Evolutionary conservation across 64 coral and sea anemone genomes (phyloP), one percentile per base, ranked within the genome.

Genomic region (Astreopora myriophthalma): DNA sequence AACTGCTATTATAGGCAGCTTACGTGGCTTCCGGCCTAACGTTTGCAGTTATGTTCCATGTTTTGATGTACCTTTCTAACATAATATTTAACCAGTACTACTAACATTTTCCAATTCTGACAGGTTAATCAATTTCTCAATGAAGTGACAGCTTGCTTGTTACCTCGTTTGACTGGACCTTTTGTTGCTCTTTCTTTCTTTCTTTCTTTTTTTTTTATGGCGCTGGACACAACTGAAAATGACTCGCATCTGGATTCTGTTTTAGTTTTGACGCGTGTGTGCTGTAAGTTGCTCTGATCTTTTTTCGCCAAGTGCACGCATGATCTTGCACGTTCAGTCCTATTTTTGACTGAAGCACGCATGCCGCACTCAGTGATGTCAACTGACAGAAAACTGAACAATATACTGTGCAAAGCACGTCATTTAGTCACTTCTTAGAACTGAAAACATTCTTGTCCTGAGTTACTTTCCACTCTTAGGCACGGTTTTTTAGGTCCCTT

Each of bases 171-270:
- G 57, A 83, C 55, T 61, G 34, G 31, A 64, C 26, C 32, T 63
- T 83, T 83, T 83, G 34, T 60, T 83, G 27, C 79, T 38, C 29
- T 83, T 63, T 83, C 19, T 73, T 22, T n/a, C n/a, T n/a, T n/a
- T n/a, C n/a, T n/a, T n/a, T n/a, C n/a, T n/a, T n/a, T n/a, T n/a
- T 64, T 55, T 34, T 78, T 51, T 28, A 78, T 25, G 33, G 13
- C n/a, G 58, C 79, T 63, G 79, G n/a, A 35, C 29, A n/a, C 12
- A 19, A 61, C 33, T 34, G 49, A 83, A 65, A 46, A 36, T 37
- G 8, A 34, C 34, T 63, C 17, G 24, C 79, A 37, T 31, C 31
- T 83, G 79, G 58, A 83, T 25, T 83, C 6, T 38, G 57, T 64
- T 39, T 39, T 83, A 83, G 79, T 83, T 83, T 64, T 83, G 55